Conservation (phyloP, 2,888 invertebrate species). For the Patella depressa region DNA sequence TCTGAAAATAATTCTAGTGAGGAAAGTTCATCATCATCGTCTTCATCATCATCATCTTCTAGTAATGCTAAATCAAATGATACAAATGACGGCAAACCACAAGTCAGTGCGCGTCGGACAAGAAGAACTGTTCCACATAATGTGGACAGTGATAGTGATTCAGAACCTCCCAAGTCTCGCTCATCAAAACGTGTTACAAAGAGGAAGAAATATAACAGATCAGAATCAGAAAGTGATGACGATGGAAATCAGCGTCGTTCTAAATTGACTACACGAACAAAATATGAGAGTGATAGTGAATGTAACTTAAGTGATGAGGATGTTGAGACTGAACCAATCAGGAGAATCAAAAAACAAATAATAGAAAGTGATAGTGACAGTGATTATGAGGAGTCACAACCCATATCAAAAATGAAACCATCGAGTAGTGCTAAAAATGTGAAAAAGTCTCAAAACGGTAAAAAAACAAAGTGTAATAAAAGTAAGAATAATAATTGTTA, state of each 20-base stretch:
- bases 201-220: not conserved
- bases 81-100: constrained; percentile 11
- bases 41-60: constrained; percentile 7
- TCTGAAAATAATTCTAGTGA: constrained; percentile 11
- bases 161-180: not conserved
- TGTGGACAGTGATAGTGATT: not conserved
- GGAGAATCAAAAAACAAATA: not conserved
- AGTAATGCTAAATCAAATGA: constrained; percentile 27
- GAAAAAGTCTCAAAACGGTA: constrained; percentile 14
- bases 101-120: not conserved
- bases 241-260: not conserved
- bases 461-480: constrained; percentile 15
- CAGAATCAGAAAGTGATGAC: not conserved
- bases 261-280: not conserved
- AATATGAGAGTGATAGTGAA: constrained; percentile 4
- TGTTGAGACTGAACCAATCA: not conserved
- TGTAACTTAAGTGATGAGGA: not conserved
- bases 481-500: constrained; percentile 4
- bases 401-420: constrained; percentile 34
- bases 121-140: not conserved
- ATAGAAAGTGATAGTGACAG: not conserved
- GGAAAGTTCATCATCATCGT: constrained; percentile 28
- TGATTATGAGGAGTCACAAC: constrained; percentile 31
- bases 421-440: constrained; percentile 20
- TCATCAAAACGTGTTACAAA: not conserved